phyloP scores from a whole-genome alignment of 2,113 vertebrate genomes.

The Sinocyclocheilus anophthalmus region DNA sequence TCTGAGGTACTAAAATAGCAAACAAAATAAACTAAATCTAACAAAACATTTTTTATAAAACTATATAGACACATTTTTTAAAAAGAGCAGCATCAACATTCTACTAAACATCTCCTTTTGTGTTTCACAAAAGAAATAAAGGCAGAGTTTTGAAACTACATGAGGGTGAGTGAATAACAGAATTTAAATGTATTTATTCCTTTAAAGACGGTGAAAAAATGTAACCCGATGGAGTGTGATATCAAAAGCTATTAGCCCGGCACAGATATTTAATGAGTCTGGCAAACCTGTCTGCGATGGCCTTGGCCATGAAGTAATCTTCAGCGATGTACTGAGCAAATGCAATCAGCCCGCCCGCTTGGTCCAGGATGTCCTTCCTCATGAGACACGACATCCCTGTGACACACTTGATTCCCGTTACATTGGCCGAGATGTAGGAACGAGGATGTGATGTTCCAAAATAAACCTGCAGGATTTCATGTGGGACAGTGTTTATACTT shows the following conservation, averaged over 20 bases:
- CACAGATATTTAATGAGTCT: not conserved
- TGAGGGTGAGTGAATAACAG: not conserved
- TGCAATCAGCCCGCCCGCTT: slow-evolving; percentile 92
- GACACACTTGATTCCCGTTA: slow-evolving; percentile 96
- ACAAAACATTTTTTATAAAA: too few relatives aligned
- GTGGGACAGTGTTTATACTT: not conserved
- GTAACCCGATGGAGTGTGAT: not conserved
- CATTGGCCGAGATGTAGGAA: slow-evolving; percentile 96
- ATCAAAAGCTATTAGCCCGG: not conserved
- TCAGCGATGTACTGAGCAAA: slow-evolving; percentile 98
- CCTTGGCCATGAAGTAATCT: slow-evolving; percentile 99
- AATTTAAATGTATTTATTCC: not conserved
- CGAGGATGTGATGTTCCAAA: slow-evolving; percentile 98
- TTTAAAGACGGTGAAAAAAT: not conserved
- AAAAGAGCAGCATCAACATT: too few relatives aligned
- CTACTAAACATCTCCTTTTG: not conserved
- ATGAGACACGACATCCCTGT: slow-evolving; percentile 98
- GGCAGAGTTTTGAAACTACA: not conserved
- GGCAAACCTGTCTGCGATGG: slow-evolving; percentile 91
- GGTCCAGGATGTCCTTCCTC: slow-evolving; percentile 95
- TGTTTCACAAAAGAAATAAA: not conserved
- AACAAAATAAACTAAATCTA: too few relatives aligned
- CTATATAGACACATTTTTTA: too few relatives aligned
- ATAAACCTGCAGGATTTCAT: slow-evolving; percentile 83
- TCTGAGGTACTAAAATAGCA: too few relatives aligned